Evolutionary conservation across 2,888 invertebrate genomes (phyloP), one percentile per base, ranked within the genome.

Genomic region (Eupeodes luniger): DNA sequence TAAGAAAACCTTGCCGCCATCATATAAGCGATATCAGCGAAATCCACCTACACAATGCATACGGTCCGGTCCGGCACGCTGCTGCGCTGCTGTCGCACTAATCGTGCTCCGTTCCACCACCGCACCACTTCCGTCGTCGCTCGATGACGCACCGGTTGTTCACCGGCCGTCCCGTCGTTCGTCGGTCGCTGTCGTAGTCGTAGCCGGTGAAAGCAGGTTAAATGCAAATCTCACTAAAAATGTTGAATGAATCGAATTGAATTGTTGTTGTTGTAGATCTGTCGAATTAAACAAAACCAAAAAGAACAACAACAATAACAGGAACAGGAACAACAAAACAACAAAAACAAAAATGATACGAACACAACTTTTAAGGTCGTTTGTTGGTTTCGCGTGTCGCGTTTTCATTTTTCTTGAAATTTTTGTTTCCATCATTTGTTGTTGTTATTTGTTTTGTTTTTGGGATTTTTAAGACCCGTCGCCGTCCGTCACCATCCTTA

Each of bases 141-240:
- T n/a, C 19, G 27, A 27, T 27, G 27, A 1, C 27, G 27, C 27
- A 27, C 2, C 27, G 27, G 27, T 27, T 27, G 27, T 27, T 27
- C 3, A 27, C 27, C 27, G 27, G 27, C 27, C 27, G 27, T 2
- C 27, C 27, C 3, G 27, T 3, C 27, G 19, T 19, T 2, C 19
- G 27, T 27, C 27, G 27, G 1, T 27, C 27, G 27, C 2, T 2
- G 27, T 27, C 27, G 27, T 27, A 1, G 27, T 27, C 19, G 72
- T 34, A 27, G 72, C 67, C 89, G 90, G 92, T 92, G 92, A 92
- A 92, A 92, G 92, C 92, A 92, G 92, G 92, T 92, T 92, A 92
- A 92, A 92, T 92, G 92, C 91, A 91, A 92, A 92, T 92, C 88
- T 75, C 53, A 66, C 80, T 69, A 67, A 77, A 77, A 62, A 80